phyloP scores from a whole-genome alignment of 2,113 vertebrate genomes.

The Puffinus mauretanicus region DNA sequence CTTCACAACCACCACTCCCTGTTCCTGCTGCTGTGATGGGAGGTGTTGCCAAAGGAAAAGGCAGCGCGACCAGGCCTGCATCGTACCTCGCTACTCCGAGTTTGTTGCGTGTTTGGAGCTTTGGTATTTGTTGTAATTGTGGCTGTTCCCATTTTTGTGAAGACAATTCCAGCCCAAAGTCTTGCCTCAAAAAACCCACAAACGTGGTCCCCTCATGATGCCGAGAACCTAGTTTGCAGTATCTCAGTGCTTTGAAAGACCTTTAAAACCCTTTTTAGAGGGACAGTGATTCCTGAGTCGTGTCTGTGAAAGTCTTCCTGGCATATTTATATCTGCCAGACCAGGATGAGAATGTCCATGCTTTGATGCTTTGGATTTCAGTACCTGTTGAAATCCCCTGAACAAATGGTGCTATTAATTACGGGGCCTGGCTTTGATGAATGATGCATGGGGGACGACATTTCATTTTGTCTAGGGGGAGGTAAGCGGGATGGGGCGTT shows the following conservation, averaged over 20 bases:
- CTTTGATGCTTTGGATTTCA: slow-evolving; percentile 45
- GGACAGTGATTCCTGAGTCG: not conserved
- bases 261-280: not conserved
- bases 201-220: not conserved
- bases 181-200: not conserved
- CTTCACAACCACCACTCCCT: not conserved
- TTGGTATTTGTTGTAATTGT: not conserved
- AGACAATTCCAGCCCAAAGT: not conserved
- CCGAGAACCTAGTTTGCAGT: not conserved
- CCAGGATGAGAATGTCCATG: not conserved
- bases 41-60: not conserved
- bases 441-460: not conserved
- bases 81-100: rapidly evolving
- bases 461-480: slow-evolving; percentile 45
- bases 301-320: not conserved
- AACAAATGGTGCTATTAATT: slow-evolving; percentile 54
- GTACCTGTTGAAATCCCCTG: slow-evolving; percentile 40
- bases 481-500: not conserved
- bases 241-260: not conserved
- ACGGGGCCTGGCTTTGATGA: slow-evolving; percentile 29
- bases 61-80: not conserved
- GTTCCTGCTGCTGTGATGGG: not conserved
- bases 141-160: not conserved
- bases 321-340: slow-evolving; percentile 20
- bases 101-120: not conserved